A percentile compares a stretch with the other conserved stretches of the same genome.
These are phyloP conservation scores for Caenorhabditis japonica DNA, from an alignment of 2,888 invertebrate genomes.

Conservation along the genomic window DNA sequence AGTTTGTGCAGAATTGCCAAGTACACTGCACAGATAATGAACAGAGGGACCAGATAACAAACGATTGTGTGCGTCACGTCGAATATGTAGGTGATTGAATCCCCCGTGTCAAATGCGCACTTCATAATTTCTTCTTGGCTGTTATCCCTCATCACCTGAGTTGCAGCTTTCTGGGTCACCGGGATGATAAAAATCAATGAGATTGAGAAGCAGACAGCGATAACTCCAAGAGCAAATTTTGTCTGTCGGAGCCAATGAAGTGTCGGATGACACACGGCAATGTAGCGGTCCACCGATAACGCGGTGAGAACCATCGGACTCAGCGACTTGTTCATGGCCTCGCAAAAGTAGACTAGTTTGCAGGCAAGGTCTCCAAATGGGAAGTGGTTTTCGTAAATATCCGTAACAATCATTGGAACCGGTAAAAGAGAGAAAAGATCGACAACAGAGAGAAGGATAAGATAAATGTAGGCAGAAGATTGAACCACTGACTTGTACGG, in stretches of 20 bases:
- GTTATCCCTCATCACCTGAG: slow-evolving; percentile 50
- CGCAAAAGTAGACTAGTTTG: slow-evolving; percentile 69
- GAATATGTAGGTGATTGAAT: slow-evolving; percentile 43
- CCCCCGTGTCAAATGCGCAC: slow-evolving; percentile 56
- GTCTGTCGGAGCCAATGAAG: slow-evolving; percentile 72
- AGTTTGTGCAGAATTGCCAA: slow-evolving; percentile 69
- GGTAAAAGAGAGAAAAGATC: slow-evolving; percentile 72
- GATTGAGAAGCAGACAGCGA: slow-evolving; percentile 61
- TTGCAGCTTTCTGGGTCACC: slow-evolving; percentile 52
- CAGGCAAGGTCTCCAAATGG: slow-evolving; percentile 67
- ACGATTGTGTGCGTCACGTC: slow-evolving; percentile 66
- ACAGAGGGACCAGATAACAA: slow-evolving; percentile 71
- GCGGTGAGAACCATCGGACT: slow-evolving; percentile 74
- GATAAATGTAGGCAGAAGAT: slow-evolving; percentile 73
- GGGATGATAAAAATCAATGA: slow-evolving; percentile 73
- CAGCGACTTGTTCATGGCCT: slow-evolving; percentile 74
- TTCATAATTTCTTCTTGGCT: slow-evolving; percentile 52
- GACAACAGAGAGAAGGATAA: slow-evolving; percentile 73
- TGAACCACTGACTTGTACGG: slow-evolving; percentile 65
- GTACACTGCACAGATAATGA: slow-evolving; percentile 73
- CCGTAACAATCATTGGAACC: slow-evolving; percentile 72
- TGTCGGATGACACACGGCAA: slow-evolving; percentile 68
- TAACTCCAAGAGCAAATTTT: slow-evolving; percentile 66
- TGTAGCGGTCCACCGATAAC: slow-evolving; percentile 68
- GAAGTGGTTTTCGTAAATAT: slow-evolving; percentile 67